Base-by-base conservation (phyloP, 2,797 vertebrate species). In the Valencia hispanica region DNA sequence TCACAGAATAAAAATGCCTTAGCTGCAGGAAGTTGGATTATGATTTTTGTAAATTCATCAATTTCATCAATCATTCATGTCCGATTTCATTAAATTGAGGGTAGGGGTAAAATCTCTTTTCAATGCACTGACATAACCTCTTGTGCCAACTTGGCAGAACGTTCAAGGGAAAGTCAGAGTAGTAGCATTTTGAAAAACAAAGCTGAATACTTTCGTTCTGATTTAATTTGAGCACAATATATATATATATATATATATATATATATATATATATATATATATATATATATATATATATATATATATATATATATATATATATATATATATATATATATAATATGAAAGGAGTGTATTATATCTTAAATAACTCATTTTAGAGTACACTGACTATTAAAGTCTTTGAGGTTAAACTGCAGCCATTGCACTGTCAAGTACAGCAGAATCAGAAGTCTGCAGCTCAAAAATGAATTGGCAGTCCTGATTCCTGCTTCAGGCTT, bases 401-500 rank as follows among this genome's bases (percentile, higher is more conserved):
- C 3, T 63, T 36, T 59, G 30, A 72, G 32, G 3, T 25, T 39
- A 41, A 30, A 12, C 0, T 41, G 12, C 45, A 55, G 11, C 8
- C 47, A 1, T 34, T 0, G 59, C 12, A 22, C 15, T 34, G 39
- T 55, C 5, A 41, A 57, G 32, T 43, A 57, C 68, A 80, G 0
- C 39, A 5, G 9, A 27, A 69, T 72, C 50, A 43, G 10, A 73
- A n/a, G 43, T 43, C 9, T 72, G 72, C 41, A 11, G 30, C 78
- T 82, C 14, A 59, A 51, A 86, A 45, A 12, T 63, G 22, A 66
- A 48, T 50, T 15, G 20, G 27, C 72, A 77, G 43, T 34, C 20
- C n/a, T 14, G 32, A 18, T 41, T 78, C n/a, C 39, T 15, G 51
- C 84, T 77, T 77, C 25, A 51, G 74, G 74, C 70, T 1, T 47